Evolutionary conservation across 2,113 vertebrate species (phyloP).

Genomic region (Cichladusa arquata): DNA sequence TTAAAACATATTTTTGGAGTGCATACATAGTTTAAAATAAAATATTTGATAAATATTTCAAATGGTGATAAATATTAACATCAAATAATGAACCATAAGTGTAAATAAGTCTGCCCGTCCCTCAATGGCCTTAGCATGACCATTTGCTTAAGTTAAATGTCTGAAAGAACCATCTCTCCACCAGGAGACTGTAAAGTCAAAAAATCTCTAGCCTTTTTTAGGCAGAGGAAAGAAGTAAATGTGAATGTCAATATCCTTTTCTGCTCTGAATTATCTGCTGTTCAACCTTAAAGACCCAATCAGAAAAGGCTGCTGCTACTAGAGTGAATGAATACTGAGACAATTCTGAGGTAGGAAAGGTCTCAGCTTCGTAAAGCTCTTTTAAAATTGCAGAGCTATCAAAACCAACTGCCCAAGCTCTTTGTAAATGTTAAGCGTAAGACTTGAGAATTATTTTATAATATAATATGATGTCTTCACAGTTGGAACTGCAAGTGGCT

Average conservation of each 20-base stretch:
- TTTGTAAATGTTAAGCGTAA: neutral
- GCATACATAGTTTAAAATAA: neutral
- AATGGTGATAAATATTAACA: neutral
- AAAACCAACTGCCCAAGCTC: neutral
- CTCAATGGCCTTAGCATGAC: neutral
- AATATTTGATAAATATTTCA: neutral
- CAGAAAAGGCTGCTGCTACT: neutral
- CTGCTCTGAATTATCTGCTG: neutral
- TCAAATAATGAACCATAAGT: neutral
- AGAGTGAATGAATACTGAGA: neutral
- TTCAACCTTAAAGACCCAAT: neutral
- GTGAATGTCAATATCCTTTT: neutral
- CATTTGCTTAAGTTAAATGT: neutral
- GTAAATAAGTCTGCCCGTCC: neutral
- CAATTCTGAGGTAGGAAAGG: neutral
- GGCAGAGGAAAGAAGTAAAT: neutral
- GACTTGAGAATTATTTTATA: neutral
- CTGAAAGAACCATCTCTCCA: neutral
- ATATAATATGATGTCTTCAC: neutral
- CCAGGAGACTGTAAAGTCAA: neutral
- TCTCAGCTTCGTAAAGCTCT: neutral
- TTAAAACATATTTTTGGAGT: neutral
- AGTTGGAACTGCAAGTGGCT: neutral
- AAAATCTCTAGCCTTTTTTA: neutral
- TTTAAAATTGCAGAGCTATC: neutral